These are phyloP conservation scores for Branchinecta lindahli DNA, from an alignment of 1,140 invertebrate genomes.

Conservation along the genomic window DNA sequence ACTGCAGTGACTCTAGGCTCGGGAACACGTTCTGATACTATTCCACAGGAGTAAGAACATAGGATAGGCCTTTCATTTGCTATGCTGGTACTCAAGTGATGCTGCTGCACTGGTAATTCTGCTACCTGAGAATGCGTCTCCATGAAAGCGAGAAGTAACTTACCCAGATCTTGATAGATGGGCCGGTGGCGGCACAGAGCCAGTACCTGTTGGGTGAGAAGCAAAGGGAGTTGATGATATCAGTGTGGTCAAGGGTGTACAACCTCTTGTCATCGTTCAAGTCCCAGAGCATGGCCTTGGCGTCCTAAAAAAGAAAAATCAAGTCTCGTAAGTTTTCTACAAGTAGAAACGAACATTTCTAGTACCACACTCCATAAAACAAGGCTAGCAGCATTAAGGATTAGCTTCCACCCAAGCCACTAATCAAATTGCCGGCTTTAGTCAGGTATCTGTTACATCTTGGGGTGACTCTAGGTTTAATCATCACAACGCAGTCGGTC, in stretches of 20 bases:
- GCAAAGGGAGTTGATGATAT: slow-evolving; percentile 93
- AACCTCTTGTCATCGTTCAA: slow-evolving; percentile 98
- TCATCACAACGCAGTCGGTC: too few relatives aligned
- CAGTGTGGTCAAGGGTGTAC: slow-evolving; percentile 95
- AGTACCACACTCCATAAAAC: too few relatives aligned
- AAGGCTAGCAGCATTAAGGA: too few relatives aligned
- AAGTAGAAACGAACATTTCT: too few relatives aligned
- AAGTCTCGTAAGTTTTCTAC: not conserved
- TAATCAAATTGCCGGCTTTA: too few relatives aligned
- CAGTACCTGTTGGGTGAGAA: slow-evolving; percentile 99
- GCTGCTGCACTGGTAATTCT: too few relatives aligned
- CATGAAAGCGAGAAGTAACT: not conserved
- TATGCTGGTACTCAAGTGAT: too few relatives aligned
- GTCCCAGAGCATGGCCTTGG: slow-evolving; percentile 99
- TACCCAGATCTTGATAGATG: slow-evolving; percentile 95
- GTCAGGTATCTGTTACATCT: too few relatives aligned
- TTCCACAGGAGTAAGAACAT: too few relatives aligned
- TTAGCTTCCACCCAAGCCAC: too few relatives aligned
- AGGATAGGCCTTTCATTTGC: too few relatives aligned
- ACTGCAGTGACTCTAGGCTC: slow-evolving; percentile 5
- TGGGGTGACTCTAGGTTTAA: too few relatives aligned
- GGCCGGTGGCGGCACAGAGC: slow-evolving; percentile 98
- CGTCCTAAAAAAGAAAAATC: slow-evolving; percentile 47
- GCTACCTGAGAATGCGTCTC: not conserved
- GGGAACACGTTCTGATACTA: not conserved